These are phyloP conservation scores for Anolis sagrei DNA, from an alignment of 2,113 vertebrate species.

Conservation along the genomic window DNA sequence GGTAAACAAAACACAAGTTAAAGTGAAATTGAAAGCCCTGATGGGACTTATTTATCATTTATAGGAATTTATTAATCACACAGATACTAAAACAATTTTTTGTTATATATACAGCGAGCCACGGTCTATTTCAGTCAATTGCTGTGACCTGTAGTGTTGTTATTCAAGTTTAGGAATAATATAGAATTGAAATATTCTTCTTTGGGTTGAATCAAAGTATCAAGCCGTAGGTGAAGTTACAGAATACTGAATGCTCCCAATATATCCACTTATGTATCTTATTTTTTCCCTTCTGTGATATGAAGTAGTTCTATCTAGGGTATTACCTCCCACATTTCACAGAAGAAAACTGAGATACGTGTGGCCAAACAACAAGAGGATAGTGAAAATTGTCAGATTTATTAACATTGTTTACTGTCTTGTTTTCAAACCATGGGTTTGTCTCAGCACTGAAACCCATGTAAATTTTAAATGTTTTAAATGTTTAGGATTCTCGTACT, in stretches of 20 bases:
- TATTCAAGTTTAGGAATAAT: not conserved
- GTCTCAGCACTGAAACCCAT: no score
- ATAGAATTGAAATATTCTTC: no score
- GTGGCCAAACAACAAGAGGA: no score
- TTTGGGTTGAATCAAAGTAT: not conserved
- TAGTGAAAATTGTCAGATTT: not conserved
- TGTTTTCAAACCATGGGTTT: no score
- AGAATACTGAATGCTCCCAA: not conserved
- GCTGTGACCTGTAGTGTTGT: not conserved
- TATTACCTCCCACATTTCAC: not conserved
- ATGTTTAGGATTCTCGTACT: no score
- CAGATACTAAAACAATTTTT: slow-evolving; percentile 35
- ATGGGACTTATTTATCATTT: slow-evolving; percentile 58
- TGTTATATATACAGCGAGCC: not conserved
- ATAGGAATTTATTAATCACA: slow-evolving; percentile 55
- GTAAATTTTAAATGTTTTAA: no score
- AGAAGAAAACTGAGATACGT: no score
- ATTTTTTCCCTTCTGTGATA: not conserved
- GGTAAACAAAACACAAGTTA: slow-evolving; percentile 61
- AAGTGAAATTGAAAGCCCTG: slow-evolving; percentile 54
- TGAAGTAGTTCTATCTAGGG: not conserved
- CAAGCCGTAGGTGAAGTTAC: not conserved
- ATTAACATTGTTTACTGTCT: not conserved
- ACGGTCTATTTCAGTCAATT: not conserved
- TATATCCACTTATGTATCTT: not conserved